phyloP scores from a whole-genome alignment of 2,113 vertebrate genomes.

The Phylloscopus trochilus region DNA sequence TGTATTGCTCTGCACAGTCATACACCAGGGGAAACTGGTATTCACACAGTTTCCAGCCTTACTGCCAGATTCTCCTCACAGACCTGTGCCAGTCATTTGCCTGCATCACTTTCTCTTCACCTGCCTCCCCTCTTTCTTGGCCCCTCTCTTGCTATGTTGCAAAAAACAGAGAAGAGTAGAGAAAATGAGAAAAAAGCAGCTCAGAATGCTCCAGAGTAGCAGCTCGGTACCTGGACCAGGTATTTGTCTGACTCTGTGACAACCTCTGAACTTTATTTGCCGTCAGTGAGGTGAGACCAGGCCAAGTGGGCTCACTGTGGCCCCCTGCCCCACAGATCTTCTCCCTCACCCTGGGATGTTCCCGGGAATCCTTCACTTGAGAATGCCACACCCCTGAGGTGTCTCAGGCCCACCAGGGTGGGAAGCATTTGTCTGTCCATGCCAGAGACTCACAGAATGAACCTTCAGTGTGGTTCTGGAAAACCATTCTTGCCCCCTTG shows the following conservation, averaged over 20 bases:
- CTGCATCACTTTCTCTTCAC: not conserved
- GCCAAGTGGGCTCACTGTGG: not conserved
- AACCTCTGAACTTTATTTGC: not conserved
- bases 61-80: not conserved
- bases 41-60: slow-evolving; percentile 5
- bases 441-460: not conserved
- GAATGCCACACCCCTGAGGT: not conserved
- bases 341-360: not conserved
- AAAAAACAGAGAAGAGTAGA: not conserved
- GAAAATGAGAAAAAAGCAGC: not conserved
- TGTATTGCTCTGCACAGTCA: slow-evolving; percentile 12
- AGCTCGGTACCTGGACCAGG: not conserved
- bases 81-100: not conserved
- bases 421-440: not conserved
- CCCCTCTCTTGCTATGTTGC: not conserved
- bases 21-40: not conserved
- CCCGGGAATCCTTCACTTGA: not conserved
- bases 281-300: not conserved
- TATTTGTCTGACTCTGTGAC: not conserved
- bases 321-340: not conserved
- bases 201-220: not conserved
- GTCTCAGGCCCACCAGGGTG: not conserved
- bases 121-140: not conserved
- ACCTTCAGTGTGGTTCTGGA: not conserved
- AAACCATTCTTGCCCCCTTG: not conserved